Percentiles rank a stretch among this genome's conserved stretches.
phyloP scores from a whole-genome alignment of 2,113 vertebrate species.

The Muntiacus muntjak region DNA sequence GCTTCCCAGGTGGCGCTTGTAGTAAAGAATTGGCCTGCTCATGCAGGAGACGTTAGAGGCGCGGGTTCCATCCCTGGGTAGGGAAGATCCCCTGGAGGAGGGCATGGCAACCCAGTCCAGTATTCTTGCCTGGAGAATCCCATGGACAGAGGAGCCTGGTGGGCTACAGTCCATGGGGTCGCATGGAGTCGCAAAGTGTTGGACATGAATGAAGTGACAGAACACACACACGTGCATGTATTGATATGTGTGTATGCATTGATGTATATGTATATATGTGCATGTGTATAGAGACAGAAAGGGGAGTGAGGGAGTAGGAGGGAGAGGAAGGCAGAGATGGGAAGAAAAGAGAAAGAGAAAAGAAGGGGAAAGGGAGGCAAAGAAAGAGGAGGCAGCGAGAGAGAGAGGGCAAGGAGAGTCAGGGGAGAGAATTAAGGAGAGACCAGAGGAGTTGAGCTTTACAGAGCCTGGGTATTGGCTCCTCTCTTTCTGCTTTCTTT shows the following conservation, averaged over 20 bases:
- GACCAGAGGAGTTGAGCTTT: not conserved
- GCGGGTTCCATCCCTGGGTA: too few relatives aligned
- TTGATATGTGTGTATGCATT: not conserved
- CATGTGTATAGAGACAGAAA: not conserved
- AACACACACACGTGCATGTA: not conserved
- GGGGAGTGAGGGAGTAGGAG: too few relatives aligned
- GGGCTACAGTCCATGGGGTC: too few relatives aligned
- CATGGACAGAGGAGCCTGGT: too few relatives aligned
- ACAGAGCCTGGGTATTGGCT: not conserved
- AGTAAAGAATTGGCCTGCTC: too few relatives aligned
- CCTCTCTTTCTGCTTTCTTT: not conserved
- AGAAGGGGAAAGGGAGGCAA: not conserved
- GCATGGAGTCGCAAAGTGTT: not conserved
- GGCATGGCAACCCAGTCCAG: too few relatives aligned
- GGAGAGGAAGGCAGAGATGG: not conserved
- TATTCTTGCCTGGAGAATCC: too few relatives aligned
- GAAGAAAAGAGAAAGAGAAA: too few relatives aligned
- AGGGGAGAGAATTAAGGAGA: not conserved
- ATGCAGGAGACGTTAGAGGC: too few relatives aligned
- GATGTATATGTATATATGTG: not conserved
- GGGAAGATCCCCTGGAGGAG: too few relatives aligned
- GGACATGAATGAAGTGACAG: not conserved
- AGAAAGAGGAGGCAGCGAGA: not conserved
- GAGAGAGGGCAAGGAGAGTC: too few relatives aligned
- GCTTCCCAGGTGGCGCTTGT: not conserved